phyloP scores from a whole-genome alignment of 2,888 invertebrate species.

The Eupithecia subumbrata region DNA sequence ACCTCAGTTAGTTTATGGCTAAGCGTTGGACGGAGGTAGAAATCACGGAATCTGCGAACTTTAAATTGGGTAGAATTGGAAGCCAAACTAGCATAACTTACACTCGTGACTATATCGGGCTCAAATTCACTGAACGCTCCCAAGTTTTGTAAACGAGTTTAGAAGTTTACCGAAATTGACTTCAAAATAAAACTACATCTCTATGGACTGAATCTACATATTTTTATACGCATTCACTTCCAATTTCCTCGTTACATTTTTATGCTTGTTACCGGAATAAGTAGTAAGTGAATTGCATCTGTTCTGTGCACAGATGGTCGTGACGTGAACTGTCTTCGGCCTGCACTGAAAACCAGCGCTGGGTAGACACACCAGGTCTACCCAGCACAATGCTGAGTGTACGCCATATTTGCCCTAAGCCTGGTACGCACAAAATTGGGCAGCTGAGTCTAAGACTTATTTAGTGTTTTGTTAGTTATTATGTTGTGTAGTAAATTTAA shows the following conservation, averaged over 20 bases:
- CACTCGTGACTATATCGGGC: constrained; percentile 13
- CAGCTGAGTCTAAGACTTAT: too few relatives aligned
- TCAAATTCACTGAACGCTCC: constrained; percentile 14
- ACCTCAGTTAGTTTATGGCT: constrained; percentile 22
- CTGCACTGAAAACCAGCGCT: too few relatives aligned
- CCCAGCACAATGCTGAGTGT: too few relatives aligned
- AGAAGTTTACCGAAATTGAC: constrained; percentile 8
- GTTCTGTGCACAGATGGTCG: neutral
- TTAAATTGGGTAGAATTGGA: constrained; percentile 58
- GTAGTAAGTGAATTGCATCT: neutral
- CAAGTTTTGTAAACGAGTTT: constrained; percentile 18
- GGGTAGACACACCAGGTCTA: too few relatives aligned
- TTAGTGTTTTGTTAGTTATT: too few relatives aligned
- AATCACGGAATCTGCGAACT: constrained; percentile 47
- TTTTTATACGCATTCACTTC: neutral
- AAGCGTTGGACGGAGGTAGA: constrained; percentile 19
- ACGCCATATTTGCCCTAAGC: too few relatives aligned
- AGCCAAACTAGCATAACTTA: constrained; percentile 40
- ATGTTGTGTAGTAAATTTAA: too few relatives aligned
- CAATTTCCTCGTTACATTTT: neutral
- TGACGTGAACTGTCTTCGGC: too few relatives aligned
- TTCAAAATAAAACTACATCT: neutral
- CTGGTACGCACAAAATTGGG: too few relatives aligned
- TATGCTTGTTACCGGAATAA: neutral
- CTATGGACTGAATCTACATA: neutral